A percentile compares a stretch with the other conserved stretches of the same genome.
Evolutionary conservation across 2,888 invertebrate species (phyloP).

Genomic region (Thymelicus lineola): DNA sequence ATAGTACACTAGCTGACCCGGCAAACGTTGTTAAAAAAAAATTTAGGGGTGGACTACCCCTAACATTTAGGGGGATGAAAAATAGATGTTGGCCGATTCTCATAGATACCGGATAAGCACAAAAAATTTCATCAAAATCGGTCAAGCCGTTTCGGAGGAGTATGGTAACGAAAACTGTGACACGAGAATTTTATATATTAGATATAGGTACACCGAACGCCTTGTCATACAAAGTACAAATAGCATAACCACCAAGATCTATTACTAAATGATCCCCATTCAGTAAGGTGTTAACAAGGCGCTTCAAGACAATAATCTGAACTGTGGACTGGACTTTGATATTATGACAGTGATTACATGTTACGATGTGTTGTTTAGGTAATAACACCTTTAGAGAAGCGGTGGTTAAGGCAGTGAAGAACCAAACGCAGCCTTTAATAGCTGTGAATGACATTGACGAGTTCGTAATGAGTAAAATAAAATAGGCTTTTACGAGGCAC

Average conservation of each 20-base stretch:
- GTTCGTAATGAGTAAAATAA: slow-evolving; percentile 2
- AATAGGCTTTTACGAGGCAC: slow-evolving; percentile 4
- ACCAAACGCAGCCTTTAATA: slow-evolving; percentile 15
- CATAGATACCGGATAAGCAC: too few relatives aligned
- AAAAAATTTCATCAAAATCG: too few relatives aligned
- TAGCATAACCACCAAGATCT: not conserved
- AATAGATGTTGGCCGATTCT: too few relatives aligned
- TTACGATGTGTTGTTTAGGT: slow-evolving; percentile 26
- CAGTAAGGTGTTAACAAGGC: not conserved
- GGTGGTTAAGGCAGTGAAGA: slow-evolving; percentile 4
- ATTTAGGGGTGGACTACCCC: too few relatives aligned
- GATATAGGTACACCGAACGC: too few relatives aligned
- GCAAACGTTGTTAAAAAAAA: too few relatives aligned
- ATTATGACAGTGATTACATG: slow-evolving; percentile 27
- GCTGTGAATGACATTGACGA: slow-evolving; percentile 26
- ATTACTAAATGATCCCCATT: not conserved
- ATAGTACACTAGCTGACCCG: too few relatives aligned
- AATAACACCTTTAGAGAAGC: slow-evolving; percentile 23
- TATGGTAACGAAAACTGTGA: too few relatives aligned
- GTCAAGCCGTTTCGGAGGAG: too few relatives aligned
- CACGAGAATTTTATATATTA: too few relatives aligned
- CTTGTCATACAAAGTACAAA: too few relatives aligned
- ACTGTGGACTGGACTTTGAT: not conserved
- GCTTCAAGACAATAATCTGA: slow-evolving; percentile 12
- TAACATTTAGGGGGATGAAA: too few relatives aligned